Evolutionary conservation across 2,797 vertebrate species (phyloP).

Genomic region (Cichlasoma orientale): DNA sequence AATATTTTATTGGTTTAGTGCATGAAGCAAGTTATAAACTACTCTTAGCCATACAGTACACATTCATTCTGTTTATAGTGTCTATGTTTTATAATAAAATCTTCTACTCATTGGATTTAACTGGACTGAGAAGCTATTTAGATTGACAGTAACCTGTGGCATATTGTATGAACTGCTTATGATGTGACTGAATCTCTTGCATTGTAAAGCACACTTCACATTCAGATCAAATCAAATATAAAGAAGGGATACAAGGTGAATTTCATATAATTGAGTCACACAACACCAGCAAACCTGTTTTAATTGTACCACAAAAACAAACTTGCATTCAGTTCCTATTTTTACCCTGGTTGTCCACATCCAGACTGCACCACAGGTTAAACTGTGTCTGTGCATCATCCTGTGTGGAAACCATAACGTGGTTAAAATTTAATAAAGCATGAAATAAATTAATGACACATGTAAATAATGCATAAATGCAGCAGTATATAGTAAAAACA

Average conservation of each 20-base stretch:
- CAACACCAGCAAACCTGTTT: too few species aligned
- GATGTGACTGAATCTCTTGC: neutral
- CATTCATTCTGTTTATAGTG: too few species aligned
- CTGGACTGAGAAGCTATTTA: neutral
- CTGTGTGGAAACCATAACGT: neutral
- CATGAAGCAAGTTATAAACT: neutral
- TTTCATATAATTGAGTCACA: too few species aligned
- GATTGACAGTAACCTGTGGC: neutral
- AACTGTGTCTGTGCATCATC: neutral
- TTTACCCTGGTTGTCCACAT: neutral
- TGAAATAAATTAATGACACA: accelerated
- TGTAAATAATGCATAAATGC: neutral
- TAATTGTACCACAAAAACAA: too few species aligned
- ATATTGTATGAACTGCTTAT: neutral
- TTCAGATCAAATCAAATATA: neutral
- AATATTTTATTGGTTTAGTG: neutral
- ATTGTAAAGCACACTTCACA: neutral
- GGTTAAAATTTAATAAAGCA: neutral
- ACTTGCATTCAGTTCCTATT: too few species aligned
- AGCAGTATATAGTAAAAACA: neutral
- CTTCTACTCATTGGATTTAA: neutral
- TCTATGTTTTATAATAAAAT: neutral
- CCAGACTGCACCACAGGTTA: neutral
- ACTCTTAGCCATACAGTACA: too few species aligned
- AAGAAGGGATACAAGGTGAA: too few species aligned